Evolutionary conservation across 2,113 vertebrate genomes (phyloP).

Genomic region (Xenopus tropicalis): UCB_Xtro_10.0 CM004451.2:77970001-77970500

Average conservation of each 20-base stretch:
- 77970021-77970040: too few species aligned
- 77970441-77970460: not conserved
- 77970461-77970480: too few species aligned
- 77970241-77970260: not conserved
- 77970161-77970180: not conserved
- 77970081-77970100: not conserved
- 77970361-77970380: not conserved
- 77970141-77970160: not conserved
- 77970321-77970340: not conserved
- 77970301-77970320: not conserved
- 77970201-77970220: too few species aligned
- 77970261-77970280: slow-evolving; percentile 4
- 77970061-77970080: not conserved
- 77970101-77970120: not conserved
- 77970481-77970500: too few species aligned
- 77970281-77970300: not conserved
- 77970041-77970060: not conserved
- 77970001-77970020: too few species aligned
- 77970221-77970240: not conserved
- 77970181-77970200: not conserved
- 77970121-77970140: not conserved
- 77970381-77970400: not conserved
- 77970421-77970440: not conserved
- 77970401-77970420: not conserved
- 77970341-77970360: not conserved